Conservation (phyloP, 2,113 vertebrate genomes). For the Megaptera novaeangliae region DNA sequence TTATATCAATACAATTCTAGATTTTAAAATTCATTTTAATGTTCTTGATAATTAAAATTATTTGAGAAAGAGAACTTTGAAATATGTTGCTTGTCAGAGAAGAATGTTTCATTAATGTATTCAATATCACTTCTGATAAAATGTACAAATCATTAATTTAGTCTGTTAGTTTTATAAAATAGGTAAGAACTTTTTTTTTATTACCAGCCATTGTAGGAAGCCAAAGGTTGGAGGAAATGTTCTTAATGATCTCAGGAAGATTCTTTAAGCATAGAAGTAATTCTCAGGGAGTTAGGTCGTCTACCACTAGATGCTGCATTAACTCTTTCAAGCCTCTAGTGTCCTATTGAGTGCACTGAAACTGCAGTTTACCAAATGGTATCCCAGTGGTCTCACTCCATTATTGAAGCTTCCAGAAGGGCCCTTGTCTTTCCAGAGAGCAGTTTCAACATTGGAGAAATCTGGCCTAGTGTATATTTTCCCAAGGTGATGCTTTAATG, state of each 20-base stretch:
- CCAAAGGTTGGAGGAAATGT: background rate
- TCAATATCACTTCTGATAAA: constrained; percentile 17
- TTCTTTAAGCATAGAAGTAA: background rate
- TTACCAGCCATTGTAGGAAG: background rate
- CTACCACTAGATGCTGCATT: constrained; percentile 16
- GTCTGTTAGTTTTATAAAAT: constrained; percentile 1
- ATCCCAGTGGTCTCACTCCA: constrained; percentile 15
- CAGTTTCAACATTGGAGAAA: constrained; percentile 43
- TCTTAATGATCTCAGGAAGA: constrained; percentile 4
- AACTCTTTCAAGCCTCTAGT: constrained; percentile 44
- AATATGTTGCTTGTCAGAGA: background rate
- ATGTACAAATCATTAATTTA: background rate
- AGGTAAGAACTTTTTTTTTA: constrained; percentile 20
- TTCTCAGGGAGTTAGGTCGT: background rate
- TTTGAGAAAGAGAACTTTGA: background rate
- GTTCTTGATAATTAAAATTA: background rate
- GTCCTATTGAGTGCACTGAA: constrained; percentile 28
- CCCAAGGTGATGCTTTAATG: constrained; percentile 24
- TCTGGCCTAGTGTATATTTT: background rate
- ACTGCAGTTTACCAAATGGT: constrained; percentile 55
- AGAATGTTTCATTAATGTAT: background rate
- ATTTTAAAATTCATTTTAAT: background rate
- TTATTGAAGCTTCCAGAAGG: constrained; percentile 52
- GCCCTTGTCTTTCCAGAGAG: constrained; percentile 37
- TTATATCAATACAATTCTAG: background rate